phyloP scores from a whole-genome alignment of 2,888 invertebrate genomes.

The Ochropacha duplaris region DNA sequence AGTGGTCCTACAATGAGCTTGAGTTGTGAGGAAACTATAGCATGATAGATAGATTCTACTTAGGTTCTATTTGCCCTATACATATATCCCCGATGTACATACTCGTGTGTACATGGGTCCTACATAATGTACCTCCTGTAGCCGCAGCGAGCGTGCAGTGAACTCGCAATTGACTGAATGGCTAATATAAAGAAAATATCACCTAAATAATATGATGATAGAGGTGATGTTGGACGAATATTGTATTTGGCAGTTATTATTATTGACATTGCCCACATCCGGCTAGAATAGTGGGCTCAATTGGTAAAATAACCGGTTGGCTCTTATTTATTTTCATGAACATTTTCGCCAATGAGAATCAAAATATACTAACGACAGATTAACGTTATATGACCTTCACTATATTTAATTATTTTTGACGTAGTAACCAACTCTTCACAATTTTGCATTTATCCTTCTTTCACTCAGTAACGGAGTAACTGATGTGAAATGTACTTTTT shows the following conservation, averaged over 20 bases:
- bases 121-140: not conserved
- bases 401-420: conserved; percentile 14
- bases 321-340: conserved; percentile 39
- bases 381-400: conserved; percentile 12
- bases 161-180: conserved; percentile 49
- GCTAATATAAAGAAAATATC: conserved; percentile 22
- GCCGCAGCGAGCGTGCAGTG: conserved; percentile 42
- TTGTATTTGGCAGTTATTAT: conserved; percentile 32
- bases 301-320: conserved; percentile 37
- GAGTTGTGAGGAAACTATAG: no score
- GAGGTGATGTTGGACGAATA: conserved; percentile 10
- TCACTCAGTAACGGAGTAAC: no score
- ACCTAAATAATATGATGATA: conserved; percentile 5
- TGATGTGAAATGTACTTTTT: no score
- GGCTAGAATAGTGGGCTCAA: conserved; percentile 35
- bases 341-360: conserved; percentile 12
- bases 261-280: conserved; percentile 41
- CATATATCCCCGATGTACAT: conserved; percentile 21
- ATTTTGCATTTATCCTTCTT: no score
- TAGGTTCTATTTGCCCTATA: conserved; percentile 15
- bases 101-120: no score
- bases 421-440: not conserved
- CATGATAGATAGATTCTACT: not conserved
- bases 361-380: conserved; percentile 13
- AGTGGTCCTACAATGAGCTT: no score